A percentile compares a stretch with the other conserved stretches of the same genome.
Conservation (phyloP, 2,797 vertebrate genomes). For the Poecilia picta region DNA sequence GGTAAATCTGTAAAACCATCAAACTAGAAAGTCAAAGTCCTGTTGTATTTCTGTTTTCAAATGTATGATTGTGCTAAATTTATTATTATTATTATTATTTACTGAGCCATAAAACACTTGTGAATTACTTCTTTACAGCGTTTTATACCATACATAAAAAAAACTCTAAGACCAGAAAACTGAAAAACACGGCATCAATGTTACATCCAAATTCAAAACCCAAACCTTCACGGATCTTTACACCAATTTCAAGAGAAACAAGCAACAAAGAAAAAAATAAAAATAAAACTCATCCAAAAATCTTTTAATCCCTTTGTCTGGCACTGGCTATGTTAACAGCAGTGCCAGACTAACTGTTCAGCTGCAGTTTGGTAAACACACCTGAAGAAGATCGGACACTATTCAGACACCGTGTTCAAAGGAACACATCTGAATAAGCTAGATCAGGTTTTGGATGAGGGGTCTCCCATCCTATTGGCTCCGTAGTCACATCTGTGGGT, state of each 20-base stretch:
- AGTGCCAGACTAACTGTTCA: conserved; percentile 17
- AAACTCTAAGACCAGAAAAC: background rate
- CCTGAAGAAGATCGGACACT: conserved; percentile 20
- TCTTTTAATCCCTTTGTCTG: conserved; percentile 44
- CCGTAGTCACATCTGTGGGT: conserved; percentile 48
- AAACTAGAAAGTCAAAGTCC: background rate
- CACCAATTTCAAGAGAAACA: conserved; percentile 27
- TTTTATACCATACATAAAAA: background rate
- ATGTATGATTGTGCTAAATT: background rate
- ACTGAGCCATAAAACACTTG: background rate
- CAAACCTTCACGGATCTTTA: conserved; percentile 32
- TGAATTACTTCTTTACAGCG: background rate
- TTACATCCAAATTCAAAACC: conserved; percentile 29
- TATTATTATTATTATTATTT: background rate
- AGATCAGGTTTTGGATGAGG: conserved; percentile 42
- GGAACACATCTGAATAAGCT: conserved; percentile 22
- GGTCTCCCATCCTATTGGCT: conserved; percentile 27
- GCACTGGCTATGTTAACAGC: background rate
- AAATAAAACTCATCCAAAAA: conserved; percentile 21
- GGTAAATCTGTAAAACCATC: background rate
- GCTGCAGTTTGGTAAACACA: conserved; percentile 44
- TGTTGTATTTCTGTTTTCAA: background rate
- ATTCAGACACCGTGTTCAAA: conserved; percentile 5
- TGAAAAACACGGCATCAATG: background rate
- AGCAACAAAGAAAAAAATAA: conserved; percentile 13